phyloP scores from a whole-genome alignment of 2,888 invertebrate species.

The Terebella lapidaria region DNA sequence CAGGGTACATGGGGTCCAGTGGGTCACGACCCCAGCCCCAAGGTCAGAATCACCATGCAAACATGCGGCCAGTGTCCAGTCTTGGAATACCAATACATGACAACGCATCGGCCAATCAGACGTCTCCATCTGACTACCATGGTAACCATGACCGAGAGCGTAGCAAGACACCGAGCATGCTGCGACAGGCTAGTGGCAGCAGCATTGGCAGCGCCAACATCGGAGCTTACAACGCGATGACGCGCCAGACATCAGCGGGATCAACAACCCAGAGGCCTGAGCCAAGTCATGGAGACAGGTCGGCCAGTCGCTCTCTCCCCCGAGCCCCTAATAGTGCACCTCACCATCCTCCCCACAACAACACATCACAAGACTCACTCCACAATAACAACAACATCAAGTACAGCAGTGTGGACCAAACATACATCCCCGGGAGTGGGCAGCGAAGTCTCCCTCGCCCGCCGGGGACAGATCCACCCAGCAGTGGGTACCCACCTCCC shows the following conservation, averaged over 20 bases:
- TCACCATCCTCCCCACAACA: not conserved
- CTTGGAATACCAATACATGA: not conserved
- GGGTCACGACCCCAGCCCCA: no score
- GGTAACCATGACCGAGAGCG: not conserved
- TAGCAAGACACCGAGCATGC: not conserved
- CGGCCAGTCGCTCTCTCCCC: not conserved
- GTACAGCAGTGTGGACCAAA: not conserved
- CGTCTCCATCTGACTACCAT: not conserved
- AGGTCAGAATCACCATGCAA: no score
- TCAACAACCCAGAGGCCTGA: not conserved
- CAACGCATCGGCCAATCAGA: no score
- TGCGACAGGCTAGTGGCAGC: not conserved
- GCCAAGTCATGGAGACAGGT: not conserved
- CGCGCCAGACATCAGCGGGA: not conserved
- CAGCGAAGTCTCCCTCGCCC: not conserved
- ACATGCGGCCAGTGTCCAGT: not conserved
- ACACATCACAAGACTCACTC: not conserved
- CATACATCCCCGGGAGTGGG: not conserved
- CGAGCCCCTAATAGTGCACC: not conserved
- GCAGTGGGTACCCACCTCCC: not conserved
- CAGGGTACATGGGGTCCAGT: no score
- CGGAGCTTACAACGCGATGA: slow-evolving; percentile 1
- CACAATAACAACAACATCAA: not conserved
- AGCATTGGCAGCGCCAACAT: not conserved
- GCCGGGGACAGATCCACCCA: not conserved